Conservation (phyloP, 1,140 invertebrate species). For the Ephestia elutella region DNA sequence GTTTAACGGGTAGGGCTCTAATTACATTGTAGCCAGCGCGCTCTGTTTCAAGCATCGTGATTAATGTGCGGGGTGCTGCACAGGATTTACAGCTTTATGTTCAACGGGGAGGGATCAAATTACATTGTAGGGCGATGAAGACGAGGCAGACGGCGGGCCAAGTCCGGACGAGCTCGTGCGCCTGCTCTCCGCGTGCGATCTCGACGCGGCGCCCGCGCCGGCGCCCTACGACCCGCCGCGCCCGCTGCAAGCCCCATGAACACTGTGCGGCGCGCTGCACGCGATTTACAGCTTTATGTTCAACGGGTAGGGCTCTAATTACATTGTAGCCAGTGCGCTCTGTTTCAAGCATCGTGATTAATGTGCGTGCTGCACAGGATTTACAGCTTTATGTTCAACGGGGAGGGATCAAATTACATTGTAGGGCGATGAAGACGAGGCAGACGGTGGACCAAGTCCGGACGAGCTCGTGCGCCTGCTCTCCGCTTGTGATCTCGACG, state of each 20-base stretch:
- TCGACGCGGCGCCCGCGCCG: conserved; percentile 70
- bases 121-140: conserved; percentile 53
- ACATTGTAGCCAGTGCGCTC: background rate
- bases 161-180: conserved; percentile 91
- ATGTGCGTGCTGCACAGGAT: too few relatives aligned
- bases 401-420: background rate
- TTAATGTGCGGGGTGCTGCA: too few relatives aligned
- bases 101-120: too few relatives aligned
- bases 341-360: background rate
- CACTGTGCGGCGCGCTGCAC: conserved; percentile 19
- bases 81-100: too few relatives aligned
- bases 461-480: conserved; percentile 91
- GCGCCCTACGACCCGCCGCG: background rate
- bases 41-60: background rate
- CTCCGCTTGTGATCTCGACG: conserved; percentile 91
- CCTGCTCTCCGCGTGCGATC: conserved; percentile 94
- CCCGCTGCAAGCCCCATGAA: conserved; percentile 43
- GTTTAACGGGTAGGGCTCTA: too few relatives aligned
- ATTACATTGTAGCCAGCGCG: too few relatives aligned
- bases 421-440: conserved; percentile 66
- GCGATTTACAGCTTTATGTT: background rate
- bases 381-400: too few relatives aligned
- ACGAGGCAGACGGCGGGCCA: conserved; percentile 84
- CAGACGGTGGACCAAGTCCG: conserved; percentile 89
- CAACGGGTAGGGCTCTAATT: background rate